Evolutionary conservation across 2,888 invertebrate species (phyloP).

Genomic region (Acanthosepion esculentum): DNA sequence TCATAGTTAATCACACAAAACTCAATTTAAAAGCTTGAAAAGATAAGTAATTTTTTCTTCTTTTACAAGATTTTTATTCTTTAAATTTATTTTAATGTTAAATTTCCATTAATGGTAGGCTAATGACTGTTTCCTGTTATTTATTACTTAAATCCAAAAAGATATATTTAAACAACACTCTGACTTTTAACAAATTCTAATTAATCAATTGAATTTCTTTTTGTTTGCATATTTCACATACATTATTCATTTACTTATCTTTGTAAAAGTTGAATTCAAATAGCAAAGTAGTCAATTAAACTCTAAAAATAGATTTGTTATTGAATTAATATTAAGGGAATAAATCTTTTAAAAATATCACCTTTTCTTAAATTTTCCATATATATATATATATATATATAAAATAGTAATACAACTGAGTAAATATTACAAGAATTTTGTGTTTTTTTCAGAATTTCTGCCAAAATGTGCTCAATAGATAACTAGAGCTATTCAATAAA

Average conservation of each 20-base stretch:
- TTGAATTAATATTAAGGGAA: too few relatives aligned
- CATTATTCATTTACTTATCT: background rate
- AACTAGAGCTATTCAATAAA: too few relatives aligned
- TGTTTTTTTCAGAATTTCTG: too few relatives aligned
- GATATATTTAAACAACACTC: background rate
- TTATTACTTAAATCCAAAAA: background rate
- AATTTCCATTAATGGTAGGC: background rate
- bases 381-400: too few relatives aligned
- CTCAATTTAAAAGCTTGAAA: background rate
- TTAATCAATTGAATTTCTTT: conserved; percentile 4
- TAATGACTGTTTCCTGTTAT: background rate
- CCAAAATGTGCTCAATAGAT: too few relatives aligned
- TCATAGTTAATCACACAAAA: background rate
- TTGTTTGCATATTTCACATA: background rate
- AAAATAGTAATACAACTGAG: too few relatives aligned
- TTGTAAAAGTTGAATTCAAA: too few relatives aligned
- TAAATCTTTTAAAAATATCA: too few relatives aligned
- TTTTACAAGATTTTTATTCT: background rate
- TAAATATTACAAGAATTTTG: too few relatives aligned
- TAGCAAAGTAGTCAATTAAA: too few relatives aligned
- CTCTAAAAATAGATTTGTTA: too few relatives aligned
- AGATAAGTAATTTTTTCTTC: background rate
- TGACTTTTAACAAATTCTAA: background rate
- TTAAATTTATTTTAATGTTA: background rate
- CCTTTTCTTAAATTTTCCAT: too few relatives aligned